Evolutionary conservation across 1,140 invertebrate species (phyloP).

Genomic region (Drosophila kikkawai): DNA sequence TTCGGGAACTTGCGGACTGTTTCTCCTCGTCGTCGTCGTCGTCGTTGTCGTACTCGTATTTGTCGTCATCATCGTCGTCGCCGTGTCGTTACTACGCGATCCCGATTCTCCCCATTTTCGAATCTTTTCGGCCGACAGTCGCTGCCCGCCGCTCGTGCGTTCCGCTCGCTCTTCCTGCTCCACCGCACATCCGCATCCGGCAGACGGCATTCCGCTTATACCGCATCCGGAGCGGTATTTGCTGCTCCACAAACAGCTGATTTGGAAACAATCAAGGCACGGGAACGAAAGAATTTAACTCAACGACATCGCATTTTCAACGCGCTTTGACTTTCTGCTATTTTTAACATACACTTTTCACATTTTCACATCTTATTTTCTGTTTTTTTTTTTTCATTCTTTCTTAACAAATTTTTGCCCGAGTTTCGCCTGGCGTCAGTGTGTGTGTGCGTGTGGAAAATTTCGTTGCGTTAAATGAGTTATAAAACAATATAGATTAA

Average conservation of each 20-base stretch:
- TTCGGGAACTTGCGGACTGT: slow-evolving; percentile 7
- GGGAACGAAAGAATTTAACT: slow-evolving; percentile 21
- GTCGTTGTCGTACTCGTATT: background rate
- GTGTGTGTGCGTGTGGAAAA: slow-evolving; percentile 65
- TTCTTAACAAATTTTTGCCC: slow-evolving; percentile 64
- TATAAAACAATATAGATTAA: slow-evolving; percentile 73
- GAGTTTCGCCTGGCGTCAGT: slow-evolving; percentile 46
- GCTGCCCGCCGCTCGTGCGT: slow-evolving; percentile 64
- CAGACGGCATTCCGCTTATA: slow-evolving; percentile 20
- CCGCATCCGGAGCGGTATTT: slow-evolving; percentile 29
- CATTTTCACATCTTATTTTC: slow-evolving; percentile 53
- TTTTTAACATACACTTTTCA: slow-evolving; percentile 61
- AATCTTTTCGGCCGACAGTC: slow-evolving; percentile 44
- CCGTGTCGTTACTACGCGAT: slow-evolving; percentile 57
- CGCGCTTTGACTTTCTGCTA: slow-evolving; percentile 60
- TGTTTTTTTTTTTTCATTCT: slow-evolving; percentile 4
- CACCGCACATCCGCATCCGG: slow-evolving; percentile 20
- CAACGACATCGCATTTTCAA: slow-evolving; percentile 49
- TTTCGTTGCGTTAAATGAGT: slow-evolving; percentile 68
- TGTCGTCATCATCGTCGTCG: slow-evolving; percentile 1
- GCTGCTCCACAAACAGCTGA: slow-evolving; percentile 30
- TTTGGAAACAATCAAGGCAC: slow-evolving; percentile 73
- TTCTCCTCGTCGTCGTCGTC: background rate
- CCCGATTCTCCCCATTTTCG: slow-evolving; percentile 17
- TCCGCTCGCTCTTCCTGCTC: slow-evolving; percentile 50